phyloP scores from a whole-genome alignment of 2,888 invertebrate species.

The Saturnia pavonia region DNA sequence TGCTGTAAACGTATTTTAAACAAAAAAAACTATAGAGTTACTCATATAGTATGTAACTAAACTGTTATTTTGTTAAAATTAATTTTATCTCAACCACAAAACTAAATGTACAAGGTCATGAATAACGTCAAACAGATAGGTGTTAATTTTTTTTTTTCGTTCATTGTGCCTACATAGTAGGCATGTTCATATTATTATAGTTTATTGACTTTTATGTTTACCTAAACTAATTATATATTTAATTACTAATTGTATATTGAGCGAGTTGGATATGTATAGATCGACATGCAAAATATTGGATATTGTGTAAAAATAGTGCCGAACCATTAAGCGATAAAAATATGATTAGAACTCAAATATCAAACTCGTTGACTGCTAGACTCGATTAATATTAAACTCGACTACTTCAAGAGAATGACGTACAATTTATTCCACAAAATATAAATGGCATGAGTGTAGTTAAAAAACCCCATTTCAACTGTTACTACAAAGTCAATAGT shows the following conservation, averaged over 20 bases:
- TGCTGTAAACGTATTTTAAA: not conserved
- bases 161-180: slow-evolving; percentile 5
- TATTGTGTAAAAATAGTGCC: no score
- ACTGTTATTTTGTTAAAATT: slow-evolving; percentile 3
- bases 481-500: not conserved
- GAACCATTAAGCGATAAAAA: not conserved
- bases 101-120: slow-evolving; percentile 56
- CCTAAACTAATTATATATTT: not conserved
- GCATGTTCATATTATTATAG: not conserved
- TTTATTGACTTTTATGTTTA: slow-evolving; percentile 8
- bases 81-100: slow-evolving; percentile 27
- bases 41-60: not conserved
- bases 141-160: slow-evolving; percentile 22
- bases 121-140: slow-evolving; percentile 52
- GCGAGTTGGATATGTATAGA: not conserved
- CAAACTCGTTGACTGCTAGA: not conserved
- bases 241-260: not conserved
- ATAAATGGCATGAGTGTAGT: not conserved
- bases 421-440: not conserved
- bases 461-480: not conserved
- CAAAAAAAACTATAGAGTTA: not conserved
- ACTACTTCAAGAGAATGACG: no score
- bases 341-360: not conserved
- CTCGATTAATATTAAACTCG: no score
- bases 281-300: no score